phyloP scores from a whole-genome alignment of 2,888 invertebrate species.

The Polyommatus icarus region DNA sequence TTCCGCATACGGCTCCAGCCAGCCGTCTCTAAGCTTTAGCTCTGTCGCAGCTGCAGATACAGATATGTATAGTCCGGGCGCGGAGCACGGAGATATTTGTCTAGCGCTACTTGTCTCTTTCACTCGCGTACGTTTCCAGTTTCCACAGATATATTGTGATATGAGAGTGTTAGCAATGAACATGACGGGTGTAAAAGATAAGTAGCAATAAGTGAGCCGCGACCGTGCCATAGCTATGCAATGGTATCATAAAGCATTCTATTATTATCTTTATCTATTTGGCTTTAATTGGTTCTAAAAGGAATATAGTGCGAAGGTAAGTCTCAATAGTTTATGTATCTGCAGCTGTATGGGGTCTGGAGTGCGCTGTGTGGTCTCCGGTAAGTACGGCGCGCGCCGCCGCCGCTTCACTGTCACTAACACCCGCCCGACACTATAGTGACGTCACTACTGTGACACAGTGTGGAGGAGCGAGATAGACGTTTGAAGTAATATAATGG shows the following conservation, averaged over 20 bases:
- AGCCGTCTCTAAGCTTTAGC: conserved; percentile 14
- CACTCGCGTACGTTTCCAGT: not conserved
- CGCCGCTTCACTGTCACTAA: conserved; percentile 55
- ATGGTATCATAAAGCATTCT: no score
- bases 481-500: not conserved
- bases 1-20: not conserved
- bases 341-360: conserved; percentile 4
- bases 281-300: not conserved
- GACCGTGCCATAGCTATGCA: no score
- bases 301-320: not conserved
- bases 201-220: no score
- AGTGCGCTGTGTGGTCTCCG: not conserved
- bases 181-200: no score
- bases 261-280: not conserved
- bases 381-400: conserved; percentile 39
- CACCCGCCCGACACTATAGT: conserved; percentile 39
- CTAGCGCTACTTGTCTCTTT: not conserved
- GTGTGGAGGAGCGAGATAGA: not conserved
- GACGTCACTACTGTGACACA: not conserved
- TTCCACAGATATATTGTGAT: not conserved
- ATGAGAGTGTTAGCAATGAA: no score
- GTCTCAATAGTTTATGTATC: not conserved
- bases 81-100: not conserved
- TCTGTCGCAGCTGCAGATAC: not conserved
- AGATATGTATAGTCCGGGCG: not conserved